Base-by-base conservation (phyloP, 2,888 invertebrate species). In the Ganaspis brasiliensis region DNA sequence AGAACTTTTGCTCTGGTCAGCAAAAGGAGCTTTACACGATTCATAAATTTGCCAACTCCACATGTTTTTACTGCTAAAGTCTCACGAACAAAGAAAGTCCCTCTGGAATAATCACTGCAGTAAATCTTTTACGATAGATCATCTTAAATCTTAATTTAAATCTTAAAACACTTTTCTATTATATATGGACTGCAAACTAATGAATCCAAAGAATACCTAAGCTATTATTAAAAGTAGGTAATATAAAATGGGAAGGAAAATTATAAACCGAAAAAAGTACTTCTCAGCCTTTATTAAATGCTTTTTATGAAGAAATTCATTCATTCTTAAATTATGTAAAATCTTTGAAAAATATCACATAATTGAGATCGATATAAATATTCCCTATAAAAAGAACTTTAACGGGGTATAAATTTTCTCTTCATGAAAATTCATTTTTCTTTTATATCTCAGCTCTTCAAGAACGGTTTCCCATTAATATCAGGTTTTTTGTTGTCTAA, bases 11-110 rank as follows among this genome's bases (percentile, higher is more conserved):
- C 59, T 8, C n/a, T 16, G 61, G 37, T 61, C 35, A 37, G 61
- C 35, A 61, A 61, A 40, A 40, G 40, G 35, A 9, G 16, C 61
- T 61, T 35, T 12, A 45, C 21, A 45, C n/a, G 67, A 40, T 67
- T 45, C 45, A 45, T 45, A 45, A 67, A 67, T 24, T 40, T 67
- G 40, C 21, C 14, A 45, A 67, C 45, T 67, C 24, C 45, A 67
- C 67, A 67, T 21, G 67, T 45, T 67, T 40, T 67, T 45, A 14
- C 14, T 21, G 24, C n/a, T 21, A 14, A 21, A 24, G 19, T 45
- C 67, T 40, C 14, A 67, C 40, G n/a, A 45, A 45, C 24, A 67
- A 24, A 67, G n/a, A 24, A 21, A 45, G n/a, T 67, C 24, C 24
- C 40, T 26, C 21, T 24, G n/a, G 67, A 67, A 67, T 67, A 67